Evolutionary conservation across 2,797 vertebrate species (phyloP).

Genomic region (Arnoldichthys spilopterus): DNA sequence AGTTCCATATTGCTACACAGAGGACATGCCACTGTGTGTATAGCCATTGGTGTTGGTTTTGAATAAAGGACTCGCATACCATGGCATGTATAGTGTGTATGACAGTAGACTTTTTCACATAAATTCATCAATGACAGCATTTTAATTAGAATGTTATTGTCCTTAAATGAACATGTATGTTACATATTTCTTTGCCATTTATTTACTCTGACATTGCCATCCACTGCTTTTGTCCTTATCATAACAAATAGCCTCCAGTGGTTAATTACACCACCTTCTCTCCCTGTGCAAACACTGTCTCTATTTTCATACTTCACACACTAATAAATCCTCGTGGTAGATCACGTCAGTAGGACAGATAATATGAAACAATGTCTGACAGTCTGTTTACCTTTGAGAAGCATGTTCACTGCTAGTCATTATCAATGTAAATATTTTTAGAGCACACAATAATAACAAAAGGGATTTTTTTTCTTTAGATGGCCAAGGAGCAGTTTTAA

Average conservation of each 20-base stretch:
- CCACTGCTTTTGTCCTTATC: slow-evolving; percentile 64
- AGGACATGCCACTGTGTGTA: slow-evolving; percentile 2
- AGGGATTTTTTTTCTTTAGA: slow-evolving; percentile 31
- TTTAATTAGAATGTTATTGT: slow-evolving; percentile 12
- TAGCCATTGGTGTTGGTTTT: not conserved
- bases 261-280: slow-evolving; percentile 69
- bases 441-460: slow-evolving; percentile 51
- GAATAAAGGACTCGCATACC: not conserved
- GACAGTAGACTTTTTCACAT: not conserved
- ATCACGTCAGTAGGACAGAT: slow-evolving; percentile 67
- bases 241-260: slow-evolving; percentile 66
- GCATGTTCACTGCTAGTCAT: slow-evolving; percentile 58
- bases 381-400: slow-evolving; percentile 53
- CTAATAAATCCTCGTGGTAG: slow-evolving; percentile 65
- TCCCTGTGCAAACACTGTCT: slow-evolving; percentile 67
- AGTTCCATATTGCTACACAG: not conserved
- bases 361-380: slow-evolving; percentile 70
- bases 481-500: slow-evolving; percentile 36
- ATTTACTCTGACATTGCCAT: slow-evolving; percentile 48
- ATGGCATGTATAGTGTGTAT: too few relatives aligned
- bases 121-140: not conserved
- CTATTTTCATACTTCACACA: slow-evolving; percentile 62
- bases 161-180: not conserved
- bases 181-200: slow-evolving; percentile 9
- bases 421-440: slow-evolving; percentile 57